Evolutionary conservation across 2,113 vertebrate species (phyloP).

Genomic region (Semnornis frantzii): DNA sequence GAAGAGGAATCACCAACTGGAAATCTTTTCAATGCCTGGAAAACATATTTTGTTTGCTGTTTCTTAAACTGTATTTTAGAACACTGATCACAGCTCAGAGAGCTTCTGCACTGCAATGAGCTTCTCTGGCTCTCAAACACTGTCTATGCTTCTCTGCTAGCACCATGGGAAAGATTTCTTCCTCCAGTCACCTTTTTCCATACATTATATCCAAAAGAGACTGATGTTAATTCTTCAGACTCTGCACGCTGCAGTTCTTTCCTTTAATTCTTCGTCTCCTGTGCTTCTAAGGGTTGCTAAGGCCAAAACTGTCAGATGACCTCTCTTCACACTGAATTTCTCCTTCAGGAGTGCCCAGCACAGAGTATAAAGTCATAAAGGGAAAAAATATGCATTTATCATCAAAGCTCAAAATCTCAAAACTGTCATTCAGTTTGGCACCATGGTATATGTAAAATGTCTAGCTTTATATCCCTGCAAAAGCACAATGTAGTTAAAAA

Average conservation of each 20-base stretch:
- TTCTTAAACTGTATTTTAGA: neutral
- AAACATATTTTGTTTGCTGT: neutral
- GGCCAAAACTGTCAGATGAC: slow-evolving; percentile 28
- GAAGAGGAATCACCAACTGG: neutral
- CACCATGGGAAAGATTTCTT: neutral
- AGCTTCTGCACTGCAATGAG: neutral
- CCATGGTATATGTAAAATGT: neutral
- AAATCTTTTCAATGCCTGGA: neutral
- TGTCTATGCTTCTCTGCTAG: neutral
- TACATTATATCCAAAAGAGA: neutral
- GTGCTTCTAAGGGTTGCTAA: neutral
- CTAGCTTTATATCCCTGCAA: neutral
- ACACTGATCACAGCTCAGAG: neutral
- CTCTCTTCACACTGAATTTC: slow-evolving; percentile 19
- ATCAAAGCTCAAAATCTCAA: neutral
- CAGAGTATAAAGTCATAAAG: neutral
- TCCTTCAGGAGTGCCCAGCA: neutral
- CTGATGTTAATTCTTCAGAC: slow-evolving; percentile 26
- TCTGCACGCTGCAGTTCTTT: neutral
- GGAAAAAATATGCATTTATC: neutral
- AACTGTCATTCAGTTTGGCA: neutral
- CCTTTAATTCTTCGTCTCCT: slow-evolving; percentile 17
- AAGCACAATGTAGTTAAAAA: neutral
- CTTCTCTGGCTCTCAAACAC: neutral
- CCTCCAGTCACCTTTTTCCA: neutral